phyloP scores from a whole-genome alignment of 2,888 invertebrate species.

The Tinea trinotella region DNA sequence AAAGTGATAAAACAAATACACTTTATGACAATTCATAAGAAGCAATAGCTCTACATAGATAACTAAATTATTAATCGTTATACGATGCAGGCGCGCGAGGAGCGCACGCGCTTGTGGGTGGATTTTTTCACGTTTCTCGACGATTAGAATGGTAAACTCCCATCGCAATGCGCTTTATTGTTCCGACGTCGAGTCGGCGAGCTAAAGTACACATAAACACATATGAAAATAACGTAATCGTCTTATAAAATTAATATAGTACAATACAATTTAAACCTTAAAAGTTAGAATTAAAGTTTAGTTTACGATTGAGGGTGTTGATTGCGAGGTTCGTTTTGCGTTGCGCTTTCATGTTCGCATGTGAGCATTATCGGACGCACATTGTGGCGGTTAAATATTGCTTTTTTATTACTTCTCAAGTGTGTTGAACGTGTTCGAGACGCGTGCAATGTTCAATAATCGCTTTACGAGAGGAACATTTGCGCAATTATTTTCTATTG shows the following conservation, averaged over 20 bases:
- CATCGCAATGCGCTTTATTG: conserved; percentile 44
- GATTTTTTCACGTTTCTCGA: conserved; percentile 64
- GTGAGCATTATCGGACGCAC: conserved; percentile 20
- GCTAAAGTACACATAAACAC: conserved; percentile 19
- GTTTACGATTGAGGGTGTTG: not conserved
- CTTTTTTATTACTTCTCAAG: conserved; percentile 21
- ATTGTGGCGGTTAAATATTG: conserved; percentile 22
- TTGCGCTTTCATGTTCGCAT: conserved; percentile 8
- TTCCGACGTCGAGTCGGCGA: conserved; percentile 29
- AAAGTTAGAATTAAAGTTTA: not conserved
- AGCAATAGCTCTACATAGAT: conserved; percentile 35
- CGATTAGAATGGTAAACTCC: conserved; percentile 56
- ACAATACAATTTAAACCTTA: not conserved
- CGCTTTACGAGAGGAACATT: not conserved
- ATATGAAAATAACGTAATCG: conserved; percentile 3
- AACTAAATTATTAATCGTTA: conserved; percentile 32
- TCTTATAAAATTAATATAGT: conserved; percentile 2
- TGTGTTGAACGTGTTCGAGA: conserved; percentile 18
- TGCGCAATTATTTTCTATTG: conserved; percentile 6
- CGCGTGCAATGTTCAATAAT: conserved; percentile 18
- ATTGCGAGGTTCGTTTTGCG: not conserved
- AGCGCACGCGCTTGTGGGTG: conserved; percentile 62
- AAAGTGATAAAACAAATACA: not conserved
- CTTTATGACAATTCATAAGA: not conserved
- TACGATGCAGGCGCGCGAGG: conserved; percentile 32